These are phyloP conservation scores for Autographa pulchrina DNA, from an alignment of 2,888 invertebrate genomes.

Conservation along the genomic window DNA sequence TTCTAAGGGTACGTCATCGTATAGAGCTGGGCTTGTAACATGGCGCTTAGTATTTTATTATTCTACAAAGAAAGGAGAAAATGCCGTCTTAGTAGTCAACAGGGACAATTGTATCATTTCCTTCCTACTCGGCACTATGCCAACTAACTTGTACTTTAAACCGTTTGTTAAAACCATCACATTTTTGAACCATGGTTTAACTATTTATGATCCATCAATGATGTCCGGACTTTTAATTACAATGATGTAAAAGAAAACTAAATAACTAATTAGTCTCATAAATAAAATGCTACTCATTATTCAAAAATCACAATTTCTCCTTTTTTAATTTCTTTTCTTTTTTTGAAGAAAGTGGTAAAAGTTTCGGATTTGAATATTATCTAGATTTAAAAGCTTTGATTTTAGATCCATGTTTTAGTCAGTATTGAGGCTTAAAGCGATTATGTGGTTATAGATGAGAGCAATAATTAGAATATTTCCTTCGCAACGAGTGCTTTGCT, in stretches of 20 bases:
- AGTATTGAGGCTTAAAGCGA: not conserved
- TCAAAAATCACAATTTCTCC: conserved; percentile 4
- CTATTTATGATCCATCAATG: conserved; percentile 27
- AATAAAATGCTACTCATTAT: not conserved
- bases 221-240: conserved; percentile 26
- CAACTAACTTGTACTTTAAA: conserved; percentile 4
- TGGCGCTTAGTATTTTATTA: not conserved
- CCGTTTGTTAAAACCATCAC: conserved; percentile 43
- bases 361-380: conserved; percentile 2
- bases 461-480: too few species aligned
- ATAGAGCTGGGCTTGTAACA: not conserved
- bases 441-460: not conserved
- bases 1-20: not conserved
- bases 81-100: conserved; percentile 23
- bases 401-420: not conserved
- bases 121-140: conserved; percentile 40
- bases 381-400: not conserved
- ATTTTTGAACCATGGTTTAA: conserved; percentile 26
- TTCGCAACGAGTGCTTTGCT: too few species aligned
- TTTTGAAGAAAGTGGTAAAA: not conserved
- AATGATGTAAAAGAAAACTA: conserved; percentile 20
- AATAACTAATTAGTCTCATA: conserved; percentile 3
- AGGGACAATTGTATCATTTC: conserved; percentile 14
- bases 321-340: not conserved
- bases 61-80: conserved; percentile 25